Evolutionary conservation across 2,113 vertebrate species (phyloP).

Genomic region (Jacana jacana): DNA sequence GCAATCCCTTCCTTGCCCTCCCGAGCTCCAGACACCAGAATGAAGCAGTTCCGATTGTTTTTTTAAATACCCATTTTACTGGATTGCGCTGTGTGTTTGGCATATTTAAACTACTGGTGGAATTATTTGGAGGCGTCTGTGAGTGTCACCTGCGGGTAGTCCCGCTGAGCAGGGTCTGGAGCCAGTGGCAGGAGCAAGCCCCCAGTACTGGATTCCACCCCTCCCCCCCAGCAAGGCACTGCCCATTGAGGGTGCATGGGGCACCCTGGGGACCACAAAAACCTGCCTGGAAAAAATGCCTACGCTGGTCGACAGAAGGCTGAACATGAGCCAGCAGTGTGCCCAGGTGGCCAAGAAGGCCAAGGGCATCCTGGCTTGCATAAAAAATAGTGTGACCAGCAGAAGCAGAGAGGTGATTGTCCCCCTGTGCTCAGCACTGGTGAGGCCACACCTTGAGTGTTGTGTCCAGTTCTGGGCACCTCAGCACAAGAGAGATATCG

Average conservation of each 20-base stretch:
- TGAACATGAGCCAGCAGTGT: too few relatives aligned
- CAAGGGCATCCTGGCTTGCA: too few relatives aligned
- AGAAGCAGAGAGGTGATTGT: too few relatives aligned
- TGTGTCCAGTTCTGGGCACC: too few relatives aligned
- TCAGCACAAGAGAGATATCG: too few relatives aligned
- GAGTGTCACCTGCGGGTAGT: not conserved
- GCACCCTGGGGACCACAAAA: not conserved
- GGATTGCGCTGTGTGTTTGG: not conserved
- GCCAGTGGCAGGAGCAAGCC: not conserved
- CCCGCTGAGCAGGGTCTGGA: not conserved
- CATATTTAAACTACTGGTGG: not conserved
- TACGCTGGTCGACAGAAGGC: too few relatives aligned
- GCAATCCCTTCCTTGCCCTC: not conserved
- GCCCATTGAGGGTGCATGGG: not conserved
- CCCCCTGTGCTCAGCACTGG: too few relatives aligned
- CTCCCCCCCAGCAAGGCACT: rapidly evolving
- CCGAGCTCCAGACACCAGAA: not conserved
- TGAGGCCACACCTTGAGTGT: too few relatives aligned
- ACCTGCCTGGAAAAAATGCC: not conserved
- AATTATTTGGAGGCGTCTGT: not conserved
- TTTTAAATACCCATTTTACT: rapidly evolving
- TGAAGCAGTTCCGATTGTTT: not conserved
- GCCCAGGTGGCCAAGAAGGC: too few relatives aligned
- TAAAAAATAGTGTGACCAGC: too few relatives aligned
- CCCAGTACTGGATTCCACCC: not conserved